phyloP scores from a whole-genome alignment of 2,797 vertebrate species.

The Pachyuromys duprasi region DNA sequence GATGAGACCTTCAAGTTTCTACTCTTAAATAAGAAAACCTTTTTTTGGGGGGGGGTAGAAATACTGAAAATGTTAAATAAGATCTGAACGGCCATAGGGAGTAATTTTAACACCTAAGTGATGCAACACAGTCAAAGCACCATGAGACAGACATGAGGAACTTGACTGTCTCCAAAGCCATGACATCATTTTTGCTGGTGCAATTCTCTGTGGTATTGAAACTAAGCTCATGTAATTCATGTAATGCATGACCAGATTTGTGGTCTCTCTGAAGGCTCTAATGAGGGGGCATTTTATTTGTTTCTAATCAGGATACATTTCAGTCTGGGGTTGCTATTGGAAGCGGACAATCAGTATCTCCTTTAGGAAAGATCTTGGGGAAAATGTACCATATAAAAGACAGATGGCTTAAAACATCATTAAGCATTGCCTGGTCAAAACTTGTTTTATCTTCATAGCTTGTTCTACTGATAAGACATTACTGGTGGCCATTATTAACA shows the following conservation, averaged over 20 bases:
- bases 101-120: background rate
- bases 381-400: conserved; percentile 63
- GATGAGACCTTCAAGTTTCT: background rate
- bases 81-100: background rate
- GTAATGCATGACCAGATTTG: conserved; percentile 10
- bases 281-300: conserved; percentile 47
- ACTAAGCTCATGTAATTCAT: conserved; percentile 40
- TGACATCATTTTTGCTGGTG: background rate
- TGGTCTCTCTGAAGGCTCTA: conserved; percentile 58
- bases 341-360: conserved; percentile 37
- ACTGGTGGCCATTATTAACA: conserved; percentile 66
- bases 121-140: background rate
- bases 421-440: conserved; percentile 46
- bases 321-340: conserved; percentile 30
- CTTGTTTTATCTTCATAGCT: conserved; percentile 62
- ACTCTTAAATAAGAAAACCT: background rate
- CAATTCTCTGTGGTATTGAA: conserved; percentile 41
- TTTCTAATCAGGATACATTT: conserved; percentile 32
- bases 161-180: background rate
- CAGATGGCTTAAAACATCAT: conserved; percentile 32
- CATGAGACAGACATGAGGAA: background rate
- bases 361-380: conserved; percentile 38
- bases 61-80: background rate
- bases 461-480: conserved; percentile 65
- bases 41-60: background rate